phyloP scores from a whole-genome alignment of 2,113 vertebrate genomes.

The Psilopogon haemacephalus region DNA sequence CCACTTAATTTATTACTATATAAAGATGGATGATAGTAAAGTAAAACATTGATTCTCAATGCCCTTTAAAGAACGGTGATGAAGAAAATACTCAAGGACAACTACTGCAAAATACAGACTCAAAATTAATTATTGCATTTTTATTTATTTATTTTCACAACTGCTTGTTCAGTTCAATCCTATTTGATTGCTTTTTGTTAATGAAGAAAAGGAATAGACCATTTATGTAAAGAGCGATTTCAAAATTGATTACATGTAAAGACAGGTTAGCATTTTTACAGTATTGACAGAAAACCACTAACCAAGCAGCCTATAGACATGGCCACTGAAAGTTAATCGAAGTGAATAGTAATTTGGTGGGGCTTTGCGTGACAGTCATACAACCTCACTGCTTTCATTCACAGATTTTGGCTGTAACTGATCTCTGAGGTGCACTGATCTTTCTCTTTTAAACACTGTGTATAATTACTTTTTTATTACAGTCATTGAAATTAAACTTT shows the following conservation, averaged over 20 bases:
- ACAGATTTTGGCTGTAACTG: slow-evolving; percentile 1
- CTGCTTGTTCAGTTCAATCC: slow-evolving; percentile 57
- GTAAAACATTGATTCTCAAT: slow-evolving; percentile 88
- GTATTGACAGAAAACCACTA: slow-evolving; percentile 81
- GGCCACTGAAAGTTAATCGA: slow-evolving; percentile 75
- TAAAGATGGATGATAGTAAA: slow-evolving; percentile 90
- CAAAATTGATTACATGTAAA: slow-evolving; percentile 79
- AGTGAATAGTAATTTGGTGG: slow-evolving; percentile 45
- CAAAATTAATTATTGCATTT: slow-evolving; percentile 79
- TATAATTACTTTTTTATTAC: slow-evolving; percentile 47
- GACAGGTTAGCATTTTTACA: slow-evolving; percentile 78
- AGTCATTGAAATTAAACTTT: not conserved
- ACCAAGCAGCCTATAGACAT: slow-evolving; percentile 65
- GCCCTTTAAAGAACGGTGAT: slow-evolving; percentile 84
- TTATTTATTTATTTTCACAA: slow-evolving; percentile 45
- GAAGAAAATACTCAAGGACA: slow-evolving; percentile 83
- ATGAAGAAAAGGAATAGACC: slow-evolving; percentile 63
- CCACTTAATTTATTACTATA: slow-evolving; percentile 98
- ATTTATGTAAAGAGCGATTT: slow-evolving; percentile 71
- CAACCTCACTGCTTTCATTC: not conserved
- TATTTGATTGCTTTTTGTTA: slow-evolving; percentile 68
- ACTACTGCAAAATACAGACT: slow-evolving; percentile 81
- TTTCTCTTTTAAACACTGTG: not conserved
- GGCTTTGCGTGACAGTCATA: slow-evolving; percentile 48
- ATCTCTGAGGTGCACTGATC: not conserved